Conservation (phyloP, 2,113 vertebrate genomes). For the Aspidoscelis tigris region DNA sequence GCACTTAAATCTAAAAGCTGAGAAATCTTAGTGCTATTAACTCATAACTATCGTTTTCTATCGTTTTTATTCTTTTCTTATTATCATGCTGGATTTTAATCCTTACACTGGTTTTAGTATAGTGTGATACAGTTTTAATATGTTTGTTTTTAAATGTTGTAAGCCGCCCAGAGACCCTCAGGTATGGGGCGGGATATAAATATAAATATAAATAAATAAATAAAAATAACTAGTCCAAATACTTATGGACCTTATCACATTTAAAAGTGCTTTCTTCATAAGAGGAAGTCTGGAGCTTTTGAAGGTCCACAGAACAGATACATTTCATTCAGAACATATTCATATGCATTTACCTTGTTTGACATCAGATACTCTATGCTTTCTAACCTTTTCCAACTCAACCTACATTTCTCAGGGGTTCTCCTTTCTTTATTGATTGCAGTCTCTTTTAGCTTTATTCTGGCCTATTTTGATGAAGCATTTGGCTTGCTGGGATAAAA, state of each 20-base stretch:
- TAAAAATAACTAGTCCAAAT: too few relatives aligned
- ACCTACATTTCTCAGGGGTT: background rate
- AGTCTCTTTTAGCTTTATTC: background rate
- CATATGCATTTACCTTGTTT: background rate
- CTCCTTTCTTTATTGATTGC: background rate
- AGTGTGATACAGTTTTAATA: too few relatives aligned
- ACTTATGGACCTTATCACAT: too few relatives aligned
- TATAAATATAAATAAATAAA: too few relatives aligned
- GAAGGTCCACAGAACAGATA: background rate
- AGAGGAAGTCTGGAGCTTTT: too few relatives aligned
- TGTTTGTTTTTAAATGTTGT: too few relatives aligned
- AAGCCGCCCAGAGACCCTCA: too few relatives aligned
- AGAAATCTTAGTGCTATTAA: background rate
- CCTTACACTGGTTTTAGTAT: too few relatives aligned
- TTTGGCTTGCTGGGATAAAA: background rate
- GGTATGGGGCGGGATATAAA: too few relatives aligned
- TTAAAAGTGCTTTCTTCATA: too few relatives aligned
- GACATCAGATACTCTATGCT: background rate
- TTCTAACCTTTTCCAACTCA: background rate
- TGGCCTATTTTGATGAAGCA: background rate
- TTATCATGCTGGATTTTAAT: too few relatives aligned
- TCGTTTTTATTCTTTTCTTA: too few relatives aligned
- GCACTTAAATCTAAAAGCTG: background rate
- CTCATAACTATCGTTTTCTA: background rate
- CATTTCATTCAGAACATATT: background rate